These are phyloP conservation scores for Mormyrus lacerda DNA, from an alignment of 2,113 vertebrate genomes.

Conservation along the genomic window DNA sequence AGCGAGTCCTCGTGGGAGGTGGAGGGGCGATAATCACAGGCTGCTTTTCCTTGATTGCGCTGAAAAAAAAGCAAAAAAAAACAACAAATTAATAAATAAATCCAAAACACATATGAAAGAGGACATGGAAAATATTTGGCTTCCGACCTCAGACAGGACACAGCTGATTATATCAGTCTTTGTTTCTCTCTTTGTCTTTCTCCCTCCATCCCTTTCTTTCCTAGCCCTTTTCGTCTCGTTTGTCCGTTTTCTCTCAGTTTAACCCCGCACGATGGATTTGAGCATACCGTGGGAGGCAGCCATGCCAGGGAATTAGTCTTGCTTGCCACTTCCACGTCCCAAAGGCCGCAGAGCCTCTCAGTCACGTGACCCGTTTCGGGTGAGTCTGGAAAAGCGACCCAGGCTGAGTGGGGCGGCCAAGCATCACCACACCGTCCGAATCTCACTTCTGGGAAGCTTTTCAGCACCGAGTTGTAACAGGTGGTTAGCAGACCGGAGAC, in stretches of 20 bases:
- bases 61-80: neutral
- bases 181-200: neutral
- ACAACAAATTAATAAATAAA: neutral
- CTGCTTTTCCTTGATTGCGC: conserved; percentile 12
- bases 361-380: neutral
- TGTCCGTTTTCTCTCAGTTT: neutral
- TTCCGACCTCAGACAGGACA: neutral
- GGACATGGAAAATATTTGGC: neutral
- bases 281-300: neutral
- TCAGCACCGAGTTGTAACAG: neutral
- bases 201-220: neutral
- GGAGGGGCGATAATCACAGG: conserved; percentile 15
- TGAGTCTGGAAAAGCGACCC: neutral
- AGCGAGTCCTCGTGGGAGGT: conserved; percentile 4
- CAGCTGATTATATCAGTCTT: neutral
- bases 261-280: neutral
- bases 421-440: neutral
- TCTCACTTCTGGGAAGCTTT: neutral
- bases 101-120: no score
- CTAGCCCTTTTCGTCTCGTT: neutral
- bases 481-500: neutral
- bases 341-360: neutral
- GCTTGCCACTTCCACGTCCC: neutral
- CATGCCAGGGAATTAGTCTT: conserved; percentile 4
- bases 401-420: neutral